Percentiles rank a stretch among this genome's conserved stretches.
Conservation (phyloP, 2,113 vertebrate species). For the Podilymbus podiceps region DNA sequence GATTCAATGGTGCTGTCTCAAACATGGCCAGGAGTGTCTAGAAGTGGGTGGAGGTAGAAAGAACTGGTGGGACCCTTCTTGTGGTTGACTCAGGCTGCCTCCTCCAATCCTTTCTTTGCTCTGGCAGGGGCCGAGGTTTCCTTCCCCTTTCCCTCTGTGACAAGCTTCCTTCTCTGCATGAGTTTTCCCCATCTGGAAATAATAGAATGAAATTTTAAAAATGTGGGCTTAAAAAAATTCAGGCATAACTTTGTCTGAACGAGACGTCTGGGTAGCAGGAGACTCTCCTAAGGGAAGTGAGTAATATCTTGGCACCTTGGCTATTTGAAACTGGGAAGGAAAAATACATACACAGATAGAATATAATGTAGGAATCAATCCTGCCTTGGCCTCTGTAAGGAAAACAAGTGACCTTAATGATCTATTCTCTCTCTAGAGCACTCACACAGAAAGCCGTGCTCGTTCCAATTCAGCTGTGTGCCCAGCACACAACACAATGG, state of each 20-base stretch:
- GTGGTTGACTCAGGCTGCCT: conserved; percentile 34
- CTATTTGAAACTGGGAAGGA: not conserved
- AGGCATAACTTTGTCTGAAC: not conserved
- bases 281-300: not conserved
- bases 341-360: conserved; percentile 44
- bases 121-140: not conserved
- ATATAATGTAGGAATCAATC: conserved; percentile 61
- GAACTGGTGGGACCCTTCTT: conserved; percentile 44
- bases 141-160: not conserved
- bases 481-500: conserved; percentile 54
- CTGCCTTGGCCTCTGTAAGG: conserved; percentile 45
- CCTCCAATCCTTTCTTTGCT: conserved; percentile 39
- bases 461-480: conserved; percentile 51
- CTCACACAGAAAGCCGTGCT: conserved; percentile 59
- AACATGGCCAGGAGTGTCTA: conserved; percentile 61
- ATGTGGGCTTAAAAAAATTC: not conserved
- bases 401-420: conserved; percentile 69
- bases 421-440: conserved; percentile 69
- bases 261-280: not conserved
- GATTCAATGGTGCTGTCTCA: conserved; percentile 62
- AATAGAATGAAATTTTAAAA: not conserved
- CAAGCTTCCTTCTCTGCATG: not conserved
- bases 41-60: conserved; percentile 59
- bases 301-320: not conserved
- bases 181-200: not conserved